Evolutionary conservation across 1,140 invertebrate species (phyloP), one percentile per base, ranked within the genome.

Genomic region (Drosophila nigromelanica): DNA sequence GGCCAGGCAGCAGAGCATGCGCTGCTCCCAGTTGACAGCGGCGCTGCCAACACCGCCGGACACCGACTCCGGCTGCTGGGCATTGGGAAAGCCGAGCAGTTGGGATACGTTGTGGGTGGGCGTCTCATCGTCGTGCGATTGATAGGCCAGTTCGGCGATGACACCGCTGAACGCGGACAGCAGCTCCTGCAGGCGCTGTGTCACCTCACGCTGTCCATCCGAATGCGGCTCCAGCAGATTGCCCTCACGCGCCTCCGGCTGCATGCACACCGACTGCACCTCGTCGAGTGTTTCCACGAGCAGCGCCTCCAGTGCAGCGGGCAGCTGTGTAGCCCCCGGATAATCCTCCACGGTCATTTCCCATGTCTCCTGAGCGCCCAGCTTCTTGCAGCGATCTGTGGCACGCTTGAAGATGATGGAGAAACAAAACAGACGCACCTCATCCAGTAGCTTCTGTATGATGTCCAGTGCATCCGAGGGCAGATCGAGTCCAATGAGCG

Each of bases 341-440:
- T 91, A 92, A 27, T 92, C 95, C 82, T 95, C 95, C 68, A 97
- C 96, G 73, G 97, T 96, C 55, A 98, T 95, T 76, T 95, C 94
- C 98, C 98, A 99, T 0, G 94, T 96, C 92, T 99, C 98, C 79
- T 95, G 95, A 42, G 94, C 94, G 51, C 94, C 93, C 3, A 99
- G 93, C n/a, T 94, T 93, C 78, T 95, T 94, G 33, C 98, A 95
- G 78, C 97, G 96, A 80, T 96, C 95, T 1, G 94, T 94, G 4
- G 97, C 95, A 89, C 98, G 96, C 89, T 96, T 96, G 54, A 99
- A 96, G 62, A 98, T 93, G 48, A 95, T 95, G 15, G 95, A 94
- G 93, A 99, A 96, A 77, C 97, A 97, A 90, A 98, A 95, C 47
- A 97, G 94, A 74, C 98, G 94, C 77, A 98, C 94, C 92, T 98